Evolutionary conservation across 2,113 vertebrate species (phyloP).

Genomic region (Melanerpes aurifrons): DNA sequence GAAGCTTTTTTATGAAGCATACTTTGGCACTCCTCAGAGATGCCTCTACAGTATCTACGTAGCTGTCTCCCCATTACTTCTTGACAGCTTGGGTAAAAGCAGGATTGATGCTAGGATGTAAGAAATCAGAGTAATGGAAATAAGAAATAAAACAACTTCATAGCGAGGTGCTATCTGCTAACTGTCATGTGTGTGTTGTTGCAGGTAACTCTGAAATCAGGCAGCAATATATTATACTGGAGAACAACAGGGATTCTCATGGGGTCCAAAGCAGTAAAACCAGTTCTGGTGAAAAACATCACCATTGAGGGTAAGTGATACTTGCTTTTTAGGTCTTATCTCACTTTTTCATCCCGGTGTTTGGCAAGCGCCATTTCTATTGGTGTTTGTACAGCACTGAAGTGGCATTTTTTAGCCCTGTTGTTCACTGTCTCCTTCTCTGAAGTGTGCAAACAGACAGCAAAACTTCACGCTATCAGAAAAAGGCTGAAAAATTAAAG

Average conservation of each 20-base stretch:
- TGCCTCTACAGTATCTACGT: not conserved
- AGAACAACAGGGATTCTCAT: constrained; percentile 92
- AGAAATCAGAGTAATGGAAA: not conserved
- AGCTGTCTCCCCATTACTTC: not conserved
- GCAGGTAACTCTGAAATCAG: constrained; percentile 92
- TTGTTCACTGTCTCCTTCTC: not conserved
- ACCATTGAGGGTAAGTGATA: constrained; percentile 89
- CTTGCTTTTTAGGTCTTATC: not conserved
- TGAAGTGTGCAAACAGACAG: not conserved
- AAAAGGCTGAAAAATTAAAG: not conserved
- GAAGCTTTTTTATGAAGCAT: not conserved
- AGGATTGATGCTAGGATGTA: not conserved
- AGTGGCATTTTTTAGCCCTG: not conserved
- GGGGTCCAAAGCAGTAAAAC: constrained; percentile 89
- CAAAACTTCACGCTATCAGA: not conserved
- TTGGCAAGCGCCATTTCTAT: not conserved
- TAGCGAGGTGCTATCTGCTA: not conserved
- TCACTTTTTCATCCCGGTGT: not conserved
- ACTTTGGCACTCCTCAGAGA: not conserved
- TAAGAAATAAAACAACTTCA: not conserved
- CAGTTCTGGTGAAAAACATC: constrained; percentile 93
- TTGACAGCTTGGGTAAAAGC: not conserved
- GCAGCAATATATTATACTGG: constrained; percentile 96
- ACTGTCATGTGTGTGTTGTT: not conserved
- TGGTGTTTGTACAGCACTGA: not conserved